Conservation (phyloP, 2,797 vertebrate species). For the Nothura maculosa region DNA sequence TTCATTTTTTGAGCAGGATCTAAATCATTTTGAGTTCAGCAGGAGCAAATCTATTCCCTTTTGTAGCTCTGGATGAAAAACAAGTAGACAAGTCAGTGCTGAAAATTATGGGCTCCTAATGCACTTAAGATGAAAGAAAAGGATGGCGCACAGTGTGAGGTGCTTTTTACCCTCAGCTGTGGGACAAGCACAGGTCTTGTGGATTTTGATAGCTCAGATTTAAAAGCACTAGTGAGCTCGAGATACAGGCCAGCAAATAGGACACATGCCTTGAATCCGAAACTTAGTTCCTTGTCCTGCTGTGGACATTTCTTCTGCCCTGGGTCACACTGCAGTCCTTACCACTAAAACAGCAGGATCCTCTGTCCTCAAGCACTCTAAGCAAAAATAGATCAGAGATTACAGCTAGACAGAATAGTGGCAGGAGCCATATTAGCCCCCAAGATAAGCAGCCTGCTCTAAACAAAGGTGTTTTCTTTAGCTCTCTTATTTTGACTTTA, state of each 20-base stretch:
- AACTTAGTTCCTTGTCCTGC: neutral
- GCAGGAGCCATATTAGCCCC: neutral
- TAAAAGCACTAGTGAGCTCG: neutral
- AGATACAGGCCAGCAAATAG: accelerated
- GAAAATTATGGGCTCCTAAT: neutral
- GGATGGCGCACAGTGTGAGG: neutral
- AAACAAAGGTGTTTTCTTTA: neutral
- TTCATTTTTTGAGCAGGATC: neutral
- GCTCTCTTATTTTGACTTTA: neutral
- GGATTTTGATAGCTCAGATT: neutral
- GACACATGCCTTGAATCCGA: neutral
- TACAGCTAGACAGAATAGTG: neutral
- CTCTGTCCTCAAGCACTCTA: neutral
- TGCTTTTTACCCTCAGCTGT: neutral
- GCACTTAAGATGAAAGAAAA: neutral
- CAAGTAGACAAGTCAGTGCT: neutral
- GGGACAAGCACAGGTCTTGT: neutral
- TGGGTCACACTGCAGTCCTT: neutral
- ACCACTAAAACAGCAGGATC: neutral
- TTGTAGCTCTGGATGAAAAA: neutral
- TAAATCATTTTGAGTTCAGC: neutral
- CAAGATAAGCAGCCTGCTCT: neutral
- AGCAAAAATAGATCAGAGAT: accelerated
- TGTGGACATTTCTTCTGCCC: neutral
- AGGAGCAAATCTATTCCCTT: neutral